Conservation (phyloP, 2,888 invertebrate species). For the Eristalis tenax region DNA sequence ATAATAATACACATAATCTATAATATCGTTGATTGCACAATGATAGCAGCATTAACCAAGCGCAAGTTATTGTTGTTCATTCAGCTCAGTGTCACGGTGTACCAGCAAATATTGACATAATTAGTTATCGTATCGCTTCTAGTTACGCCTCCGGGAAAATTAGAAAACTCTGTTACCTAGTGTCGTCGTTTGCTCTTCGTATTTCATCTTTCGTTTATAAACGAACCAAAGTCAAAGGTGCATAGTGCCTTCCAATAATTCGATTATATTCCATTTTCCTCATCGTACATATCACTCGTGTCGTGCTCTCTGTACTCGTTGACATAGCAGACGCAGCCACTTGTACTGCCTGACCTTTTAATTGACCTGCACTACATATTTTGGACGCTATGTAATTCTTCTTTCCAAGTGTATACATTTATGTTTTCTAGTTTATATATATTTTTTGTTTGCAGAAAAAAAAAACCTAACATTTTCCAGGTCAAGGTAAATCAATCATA, state of each 20-base stretch:
- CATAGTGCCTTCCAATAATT: conserved; percentile 47
- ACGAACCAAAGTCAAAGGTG: conserved; percentile 15
- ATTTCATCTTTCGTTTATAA: conserved; percentile 8
- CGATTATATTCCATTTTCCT: conserved; percentile 37
- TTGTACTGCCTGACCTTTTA: conserved; percentile 29
- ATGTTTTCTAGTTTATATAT: neutral
- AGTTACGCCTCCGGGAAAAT: conserved; percentile 28
- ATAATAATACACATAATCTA: conserved; percentile 22
- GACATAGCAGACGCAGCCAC: neutral
- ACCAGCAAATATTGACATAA: conserved; percentile 54
- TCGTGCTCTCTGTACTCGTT: neutral
- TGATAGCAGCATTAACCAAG: conserved; percentile 23
- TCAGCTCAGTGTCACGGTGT: conserved; percentile 23
- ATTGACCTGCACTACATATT: conserved; percentile 42
- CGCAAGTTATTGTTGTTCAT: conserved; percentile 26
- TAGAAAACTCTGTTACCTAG: conserved; percentile 36
- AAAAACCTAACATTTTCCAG: conserved; percentile 32
- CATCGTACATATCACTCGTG: neutral
- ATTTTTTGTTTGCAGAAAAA: conserved; percentile 13
- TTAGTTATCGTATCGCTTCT: conserved; percentile 45
- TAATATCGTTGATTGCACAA: conserved; percentile 30
- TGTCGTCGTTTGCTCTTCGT: conserved; percentile 16
- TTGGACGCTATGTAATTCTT: conserved; percentile 27
- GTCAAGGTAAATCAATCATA: conserved; percentile 60
- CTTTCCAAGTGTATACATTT: neutral